These are phyloP conservation scores for Pelecanus crispus DNA, from an alignment of 2,113 vertebrate genomes.

Conservation along the genomic window DNA sequence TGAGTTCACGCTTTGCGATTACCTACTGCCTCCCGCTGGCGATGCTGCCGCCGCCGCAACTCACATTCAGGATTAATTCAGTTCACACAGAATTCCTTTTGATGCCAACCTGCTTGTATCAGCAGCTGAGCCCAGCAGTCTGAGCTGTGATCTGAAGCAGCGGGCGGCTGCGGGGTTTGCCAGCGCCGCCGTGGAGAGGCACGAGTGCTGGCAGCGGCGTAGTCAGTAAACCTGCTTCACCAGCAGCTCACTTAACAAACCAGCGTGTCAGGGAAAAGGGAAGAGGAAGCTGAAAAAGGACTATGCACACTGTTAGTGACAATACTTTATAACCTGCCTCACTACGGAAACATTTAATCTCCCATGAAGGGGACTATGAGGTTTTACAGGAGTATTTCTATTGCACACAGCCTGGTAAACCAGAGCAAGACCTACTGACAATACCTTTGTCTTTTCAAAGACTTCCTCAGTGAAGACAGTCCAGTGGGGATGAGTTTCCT, in stretches of 20 bases:
- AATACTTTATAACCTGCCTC: background rate
- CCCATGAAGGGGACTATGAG: background rate
- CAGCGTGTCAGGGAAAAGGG: background rate
- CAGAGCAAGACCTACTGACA: background rate
- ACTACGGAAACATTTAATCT: background rate
- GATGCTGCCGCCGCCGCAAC: rapidly evolving
- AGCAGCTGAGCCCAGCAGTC: background rate
- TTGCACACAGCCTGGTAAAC: background rate
- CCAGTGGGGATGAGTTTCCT: conserved; percentile 85
- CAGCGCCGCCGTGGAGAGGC: rapidly evolving
- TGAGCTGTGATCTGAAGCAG: background rate
- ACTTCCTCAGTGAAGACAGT: conserved; percentile 85
- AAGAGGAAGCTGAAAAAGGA: background rate
- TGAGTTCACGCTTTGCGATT: background rate
- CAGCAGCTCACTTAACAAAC: background rate
- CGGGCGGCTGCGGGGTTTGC: background rate
- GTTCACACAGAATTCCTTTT: background rate
- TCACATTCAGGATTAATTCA: background rate
- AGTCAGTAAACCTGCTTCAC: background rate
- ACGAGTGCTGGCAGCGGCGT: background rate
- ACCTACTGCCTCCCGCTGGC: background rate
- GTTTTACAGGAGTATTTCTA: background rate
- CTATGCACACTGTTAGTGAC: background rate
- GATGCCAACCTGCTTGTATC: background rate
- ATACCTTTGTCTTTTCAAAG: conserved; percentile 58